Conservation (phyloP, 2,797 vertebrate species). For the Prunella strophiata region DNA sequence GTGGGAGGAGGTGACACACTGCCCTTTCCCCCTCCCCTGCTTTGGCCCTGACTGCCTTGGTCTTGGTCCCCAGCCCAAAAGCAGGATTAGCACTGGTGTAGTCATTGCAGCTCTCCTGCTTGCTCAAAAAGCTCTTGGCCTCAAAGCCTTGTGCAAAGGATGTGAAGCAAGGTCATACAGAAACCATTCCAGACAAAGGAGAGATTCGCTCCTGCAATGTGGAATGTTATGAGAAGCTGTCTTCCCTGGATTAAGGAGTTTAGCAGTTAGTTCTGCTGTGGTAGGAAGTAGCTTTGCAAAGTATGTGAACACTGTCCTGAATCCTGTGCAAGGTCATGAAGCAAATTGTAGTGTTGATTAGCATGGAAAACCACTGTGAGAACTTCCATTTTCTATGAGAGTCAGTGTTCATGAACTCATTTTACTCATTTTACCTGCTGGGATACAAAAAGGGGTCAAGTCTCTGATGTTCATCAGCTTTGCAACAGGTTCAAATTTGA, state of each 20-base stretch:
- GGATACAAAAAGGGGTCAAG: neutral
- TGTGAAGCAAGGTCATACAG: neutral
- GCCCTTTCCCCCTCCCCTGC: neutral
- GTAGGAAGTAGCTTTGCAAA: neutral
- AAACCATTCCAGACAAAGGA: neutral
- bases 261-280: neutral
- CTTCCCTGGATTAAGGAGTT: neutral
- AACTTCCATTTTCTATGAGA: neutral
- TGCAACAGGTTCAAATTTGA: neutral
- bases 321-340: neutral
- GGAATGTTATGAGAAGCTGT: neutral
- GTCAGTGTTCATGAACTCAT: neutral
- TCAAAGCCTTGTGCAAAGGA: neutral
- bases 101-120: neutral
- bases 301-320: neutral
- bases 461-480: neutral
- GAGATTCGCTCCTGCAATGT: neutral
- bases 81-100: rapidly evolving
- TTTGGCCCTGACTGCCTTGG: rapidly evolving
- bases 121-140: neutral
- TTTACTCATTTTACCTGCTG: neutral
- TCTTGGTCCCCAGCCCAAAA: neutral
- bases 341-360: neutral
- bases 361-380: neutral
- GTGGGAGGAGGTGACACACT: neutral